Evolutionary conservation across 2,888 invertebrate genomes (phyloP), one percentile per base, ranked within the genome.

Genomic region (Plebejus melissa): DNA sequence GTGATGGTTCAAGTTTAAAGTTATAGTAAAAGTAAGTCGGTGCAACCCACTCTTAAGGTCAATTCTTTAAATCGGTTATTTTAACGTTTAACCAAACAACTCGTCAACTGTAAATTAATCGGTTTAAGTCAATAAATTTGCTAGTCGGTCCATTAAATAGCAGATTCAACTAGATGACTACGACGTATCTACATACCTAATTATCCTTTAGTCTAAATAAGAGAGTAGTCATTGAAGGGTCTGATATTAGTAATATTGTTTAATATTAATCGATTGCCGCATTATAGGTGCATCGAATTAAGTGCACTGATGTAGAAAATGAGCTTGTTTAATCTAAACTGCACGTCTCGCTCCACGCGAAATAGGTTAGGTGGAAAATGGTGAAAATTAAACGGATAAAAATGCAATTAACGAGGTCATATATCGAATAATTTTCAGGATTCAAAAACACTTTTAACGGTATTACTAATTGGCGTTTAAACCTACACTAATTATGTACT

Each of bases 331-430:
- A 81, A 80, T 80, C 80, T 82, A 80, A 79, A 80, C 80, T 77
- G 77, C 58, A 57, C 58, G 57, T 57, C 57, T 75, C 70, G 78
- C 78, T 77, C 76, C 74, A 78, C 77, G 79, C 79, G 79, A 82
- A 83, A 79, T 80, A 83, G 82, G 83, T 83, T 82, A 81, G 79
- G 79, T 82, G 84, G 84, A 84, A 85, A 83, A 82, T 79, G 71
- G 79, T 77, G 72, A 22, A 69, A 75, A 75, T 69, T 32, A 69
- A 28, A 69, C 41, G 38, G 54, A 75, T 74, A 80, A 78, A 78
- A 77, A 79, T 78, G 74, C 60, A n/a, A 65, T 65, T 65, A 74
- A 74, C 57, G 46, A 16, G 72, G 72, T 54, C 72, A 36, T 54
- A 16, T 28, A 72, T 72, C 7, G 50, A 72, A 65, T 65, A 36